Percentiles rank a stretch among this genome's conserved stretches.
Conservation (phyloP, 1,140 invertebrate species). For the Scaptomyza graminum region DNA sequence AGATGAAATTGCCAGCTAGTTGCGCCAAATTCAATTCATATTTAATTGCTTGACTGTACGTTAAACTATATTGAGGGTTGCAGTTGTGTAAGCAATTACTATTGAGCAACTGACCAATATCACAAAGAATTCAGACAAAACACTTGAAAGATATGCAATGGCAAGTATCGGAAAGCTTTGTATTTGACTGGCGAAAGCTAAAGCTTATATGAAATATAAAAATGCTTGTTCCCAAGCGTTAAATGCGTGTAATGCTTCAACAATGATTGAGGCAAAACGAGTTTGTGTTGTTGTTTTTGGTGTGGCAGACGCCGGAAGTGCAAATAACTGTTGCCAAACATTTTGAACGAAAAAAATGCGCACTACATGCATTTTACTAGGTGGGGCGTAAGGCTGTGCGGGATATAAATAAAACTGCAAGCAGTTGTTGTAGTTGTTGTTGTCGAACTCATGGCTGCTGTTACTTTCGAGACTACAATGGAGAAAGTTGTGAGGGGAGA, state of each 20-base stretch:
- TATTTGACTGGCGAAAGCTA: constrained; percentile 22
- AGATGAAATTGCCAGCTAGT: constrained; percentile 35
- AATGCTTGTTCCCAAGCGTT: constrained; percentile 32
- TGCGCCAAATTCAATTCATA: constrained; percentile 32
- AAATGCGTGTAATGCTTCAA: not conserved
- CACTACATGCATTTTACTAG: constrained; percentile 61
- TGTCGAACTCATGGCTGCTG: constrained; percentile 4
- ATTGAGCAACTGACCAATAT: constrained; percentile 14
- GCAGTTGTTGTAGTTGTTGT: constrained; percentile 14
- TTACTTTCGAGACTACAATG: too few species aligned
- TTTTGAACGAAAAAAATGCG: constrained; percentile 73
- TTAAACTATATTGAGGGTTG: too few species aligned
- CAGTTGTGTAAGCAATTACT: not conserved
- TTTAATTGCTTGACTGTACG: constrained; percentile 31
- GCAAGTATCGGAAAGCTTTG: constrained; percentile 47
- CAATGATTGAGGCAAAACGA: not conserved
- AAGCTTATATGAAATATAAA: constrained; percentile 68
- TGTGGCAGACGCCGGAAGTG: constrained; percentile 60
- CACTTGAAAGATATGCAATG: constrained; percentile 20
- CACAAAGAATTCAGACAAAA: not conserved
- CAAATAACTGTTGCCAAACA: constrained; percentile 82
- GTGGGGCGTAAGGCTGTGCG: not conserved
- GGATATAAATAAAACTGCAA: not conserved
- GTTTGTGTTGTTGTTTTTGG: constrained; percentile 8
- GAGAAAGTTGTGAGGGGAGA: not conserved